Percentiles rank a stretch among this genome's conserved stretches.
phyloP scores from a whole-genome alignment of 2,888 invertebrate species.

The Nephrotoma flavescens region DNA sequence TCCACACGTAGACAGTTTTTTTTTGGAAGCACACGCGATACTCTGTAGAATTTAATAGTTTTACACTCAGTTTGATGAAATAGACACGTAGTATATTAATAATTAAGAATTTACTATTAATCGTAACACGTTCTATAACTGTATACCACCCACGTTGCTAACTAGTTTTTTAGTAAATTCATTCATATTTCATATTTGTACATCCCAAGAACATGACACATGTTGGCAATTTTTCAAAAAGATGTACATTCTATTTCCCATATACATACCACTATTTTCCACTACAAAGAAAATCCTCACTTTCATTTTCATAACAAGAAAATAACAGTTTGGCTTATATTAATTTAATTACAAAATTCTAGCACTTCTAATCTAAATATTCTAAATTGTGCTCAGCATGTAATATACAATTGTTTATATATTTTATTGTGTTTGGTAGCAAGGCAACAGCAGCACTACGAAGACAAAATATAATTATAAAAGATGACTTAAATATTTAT shows the following conservation, averaged over 20 bases:
- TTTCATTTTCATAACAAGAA: background rate
- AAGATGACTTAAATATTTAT: background rate
- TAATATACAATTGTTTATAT: background rate
- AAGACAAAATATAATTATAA: background rate
- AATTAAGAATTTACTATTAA: background rate
- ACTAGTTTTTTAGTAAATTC: background rate
- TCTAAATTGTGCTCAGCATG: background rate
- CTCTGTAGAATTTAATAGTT: background rate
- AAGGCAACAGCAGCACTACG: background rate
- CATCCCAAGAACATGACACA: background rate
- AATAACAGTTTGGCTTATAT: background rate
- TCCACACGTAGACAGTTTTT: background rate
- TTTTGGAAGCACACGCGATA: background rate
- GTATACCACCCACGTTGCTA: background rate
- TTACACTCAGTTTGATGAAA: background rate
- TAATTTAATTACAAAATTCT: background rate
- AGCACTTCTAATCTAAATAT: background rate
- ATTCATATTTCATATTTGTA: background rate
- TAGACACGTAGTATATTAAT: background rate
- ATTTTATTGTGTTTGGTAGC: background rate
- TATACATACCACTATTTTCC: background rate
- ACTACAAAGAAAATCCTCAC: background rate
- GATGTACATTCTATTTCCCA: background rate
- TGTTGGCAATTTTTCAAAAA: background rate
- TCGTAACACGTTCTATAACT: background rate